phyloP scores from a whole-genome alignment of 2,797 vertebrate species.

The Vireo griseus region DNA sequence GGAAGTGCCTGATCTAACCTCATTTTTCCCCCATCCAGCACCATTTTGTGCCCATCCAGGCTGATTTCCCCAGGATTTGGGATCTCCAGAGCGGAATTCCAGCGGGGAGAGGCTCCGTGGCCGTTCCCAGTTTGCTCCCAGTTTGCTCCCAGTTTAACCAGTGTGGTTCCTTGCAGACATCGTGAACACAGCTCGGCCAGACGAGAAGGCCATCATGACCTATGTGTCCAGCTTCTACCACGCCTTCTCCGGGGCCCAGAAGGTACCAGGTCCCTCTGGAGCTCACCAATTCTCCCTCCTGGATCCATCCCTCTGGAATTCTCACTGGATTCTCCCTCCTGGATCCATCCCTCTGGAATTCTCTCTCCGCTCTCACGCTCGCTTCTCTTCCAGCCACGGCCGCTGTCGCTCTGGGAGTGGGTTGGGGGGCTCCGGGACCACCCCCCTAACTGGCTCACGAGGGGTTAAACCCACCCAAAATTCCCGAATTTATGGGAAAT shows the following conservation, averaged over 20 bases:
- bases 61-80: no score
- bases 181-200: constrained; percentile 92
- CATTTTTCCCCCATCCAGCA: rapidly evolving
- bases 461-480: background rate
- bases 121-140: rapidly evolving
- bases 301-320: background rate
- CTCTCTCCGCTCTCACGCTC: background rate
- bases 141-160: background rate
- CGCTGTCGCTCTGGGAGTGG: background rate
- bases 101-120: background rate
- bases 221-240: constrained; percentile 99
- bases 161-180: constrained; percentile 86
- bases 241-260: constrained; percentile 87
- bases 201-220: constrained; percentile 98
- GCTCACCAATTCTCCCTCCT: background rate
- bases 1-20: rapidly evolving
- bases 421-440: background rate
- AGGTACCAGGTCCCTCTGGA: constrained; percentile 64
- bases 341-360: background rate
- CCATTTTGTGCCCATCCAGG: rapidly evolving
- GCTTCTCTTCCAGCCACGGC: background rate
- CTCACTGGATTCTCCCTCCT: background rate
- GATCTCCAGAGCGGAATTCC: background rate
- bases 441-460: rapidly evolving
- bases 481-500: rapidly evolving